Evolutionary conservation across 2,888 invertebrate genomes (phyloP), one percentile per base, ranked within the genome.

Genomic region (Rhopalosiphum nymphaeae): DNA sequence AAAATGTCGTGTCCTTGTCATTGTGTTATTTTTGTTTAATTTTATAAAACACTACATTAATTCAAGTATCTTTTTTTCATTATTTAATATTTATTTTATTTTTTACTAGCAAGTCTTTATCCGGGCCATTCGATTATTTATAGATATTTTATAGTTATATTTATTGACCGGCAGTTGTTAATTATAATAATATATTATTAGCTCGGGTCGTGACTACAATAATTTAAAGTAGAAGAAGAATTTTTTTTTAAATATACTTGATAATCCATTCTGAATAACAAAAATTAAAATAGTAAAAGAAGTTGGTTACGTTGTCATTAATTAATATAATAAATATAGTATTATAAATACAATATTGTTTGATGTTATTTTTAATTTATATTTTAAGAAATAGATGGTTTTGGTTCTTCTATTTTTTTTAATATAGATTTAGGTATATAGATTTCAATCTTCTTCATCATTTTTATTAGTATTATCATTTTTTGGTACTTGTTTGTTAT

Each of bases 1-100:
- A n/a, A 84, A 91, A 67, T 94, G 91, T 94, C 91, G 94, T 94
- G 86, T 87, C n/a, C 13, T 91, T 85, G n/a, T 86, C 85, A 91
- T 89, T 89, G 42, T 78, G 44, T 89, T 93, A 36, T 93, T 93
- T 89, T 7, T 90, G 78, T 56, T 49, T 89, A 78, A 78, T 88
- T 53, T 89, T 36, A 93, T 49, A 10, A 93, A 89, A 53, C 21
- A 87, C 87, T 87, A 13, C 46, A 87, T 86, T n/a, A 46, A 61
- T 61, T 89, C n/a, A 89, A 89, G 44, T 44, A 78, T 26, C 56
- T 89, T n/a, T n/a, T n/a, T n/a, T n/a, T n/a, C n/a, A n/a, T n/a
- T n/a, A n/a, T n/a, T n/a, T 44, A 44, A 44, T 44, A 44, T 44
- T 44, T 44, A 3, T 44, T 44, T 44, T 42, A 61, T 16, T 61